A percentile compares a stretch with the other conserved stretches of the same genome.
Evolutionary conservation across 1,140 invertebrate genomes (phyloP).

Genomic region (Hylyphantes graminicola): DNA sequence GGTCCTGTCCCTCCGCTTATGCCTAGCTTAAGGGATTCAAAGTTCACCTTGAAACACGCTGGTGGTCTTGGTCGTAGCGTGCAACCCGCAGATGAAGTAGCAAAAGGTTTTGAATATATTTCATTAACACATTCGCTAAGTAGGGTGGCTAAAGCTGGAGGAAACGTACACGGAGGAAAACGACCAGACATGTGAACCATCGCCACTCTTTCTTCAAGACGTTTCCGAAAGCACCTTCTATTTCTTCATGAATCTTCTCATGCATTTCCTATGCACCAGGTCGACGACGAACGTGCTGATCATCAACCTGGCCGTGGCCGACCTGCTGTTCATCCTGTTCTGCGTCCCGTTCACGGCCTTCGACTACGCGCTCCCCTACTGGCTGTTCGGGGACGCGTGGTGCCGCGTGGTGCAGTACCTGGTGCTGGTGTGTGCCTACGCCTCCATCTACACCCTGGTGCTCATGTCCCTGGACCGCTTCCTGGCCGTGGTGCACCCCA

Average conservation of each 20-base stretch:
- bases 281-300: slow-evolving; percentile 94
- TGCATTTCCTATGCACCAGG: too few species aligned
- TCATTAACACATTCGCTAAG: too few species aligned
- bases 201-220: too few species aligned
- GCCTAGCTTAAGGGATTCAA: too few species aligned
- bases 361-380: slow-evolving; percentile 85
- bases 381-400: slow-evolving; percentile 92
- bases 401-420: slow-evolving; percentile 88
- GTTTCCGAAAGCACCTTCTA: too few species aligned
- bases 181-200: too few species aligned
- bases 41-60: slow-evolving; percentile 90
- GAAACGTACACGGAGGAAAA: too few species aligned
- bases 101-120: too few species aligned
- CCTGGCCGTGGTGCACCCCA: slow-evolving; percentile 93
- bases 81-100: slow-evolving; percentile 90
- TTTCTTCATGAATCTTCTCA: too few species aligned
- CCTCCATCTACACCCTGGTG: slow-evolving; percentile 93
- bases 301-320: slow-evolving; percentile 87
- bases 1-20: too few species aligned
- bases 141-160: too few species aligned
- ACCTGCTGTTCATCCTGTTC: slow-evolving; percentile 93
- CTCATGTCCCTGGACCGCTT: slow-evolving; percentile 96
- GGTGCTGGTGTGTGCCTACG: slow-evolving; percentile 90
- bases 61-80: slow-evolving; percentile 78
- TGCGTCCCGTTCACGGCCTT: slow-evolving; percentile 94